phyloP scores from a whole-genome alignment of 2,113 vertebrate species.

The Dunckerocampus dactyliophorus region DNA sequence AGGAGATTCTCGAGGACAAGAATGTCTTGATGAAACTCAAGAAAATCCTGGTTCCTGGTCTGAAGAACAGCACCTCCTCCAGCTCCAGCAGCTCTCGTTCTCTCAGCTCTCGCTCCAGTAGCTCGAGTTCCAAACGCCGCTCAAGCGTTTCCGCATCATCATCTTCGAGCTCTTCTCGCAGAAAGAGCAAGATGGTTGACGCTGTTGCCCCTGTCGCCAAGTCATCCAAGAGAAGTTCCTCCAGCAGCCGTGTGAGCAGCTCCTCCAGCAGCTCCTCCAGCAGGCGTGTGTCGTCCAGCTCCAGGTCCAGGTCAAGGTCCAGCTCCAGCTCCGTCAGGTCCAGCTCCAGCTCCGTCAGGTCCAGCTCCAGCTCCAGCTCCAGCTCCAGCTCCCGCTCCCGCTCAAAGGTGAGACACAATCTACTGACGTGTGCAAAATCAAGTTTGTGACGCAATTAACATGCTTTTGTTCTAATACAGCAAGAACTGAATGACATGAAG shows the following conservation, averaged over 20 bases:
- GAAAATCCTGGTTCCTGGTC: constrained; percentile 68
- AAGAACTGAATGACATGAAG: constrained; percentile 25
- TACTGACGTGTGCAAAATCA: background rate
- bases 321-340: constrained; percentile 1
- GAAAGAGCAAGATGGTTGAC: constrained; percentile 6
- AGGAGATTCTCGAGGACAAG: constrained; percentile 50
- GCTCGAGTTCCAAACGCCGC: constrained; percentile 10
- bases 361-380: constrained; percentile 2
- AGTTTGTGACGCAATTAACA: background rate
- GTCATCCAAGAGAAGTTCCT: constrained; percentile 6
- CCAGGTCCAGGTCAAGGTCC: constrained; percentile 5
- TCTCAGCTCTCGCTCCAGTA: constrained; percentile 7
- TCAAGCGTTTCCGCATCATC: constrained; percentile 28
- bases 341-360: constrained; percentile 13
- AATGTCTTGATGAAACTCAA: constrained; percentile 72
- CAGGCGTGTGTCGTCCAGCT: background rate
- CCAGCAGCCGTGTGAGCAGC: constrained; percentile 15
- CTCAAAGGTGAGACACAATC: constrained; percentile 33
- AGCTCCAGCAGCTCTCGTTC: constrained; percentile 52
- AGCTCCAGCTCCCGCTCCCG: constrained; percentile 25
- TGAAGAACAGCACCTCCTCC: constrained; percentile 43
- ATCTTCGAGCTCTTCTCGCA: constrained; percentile 39
- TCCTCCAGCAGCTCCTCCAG: constrained; percentile 15
- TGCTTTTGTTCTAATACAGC: constrained; percentile 24
- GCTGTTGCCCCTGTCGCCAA: background rate